Percentiles rank a stretch among this genome's conserved stretches.
Evolutionary conservation across 2,797 vertebrate species (phyloP).

Genomic region (Sebastes ruberrimus): DNA sequence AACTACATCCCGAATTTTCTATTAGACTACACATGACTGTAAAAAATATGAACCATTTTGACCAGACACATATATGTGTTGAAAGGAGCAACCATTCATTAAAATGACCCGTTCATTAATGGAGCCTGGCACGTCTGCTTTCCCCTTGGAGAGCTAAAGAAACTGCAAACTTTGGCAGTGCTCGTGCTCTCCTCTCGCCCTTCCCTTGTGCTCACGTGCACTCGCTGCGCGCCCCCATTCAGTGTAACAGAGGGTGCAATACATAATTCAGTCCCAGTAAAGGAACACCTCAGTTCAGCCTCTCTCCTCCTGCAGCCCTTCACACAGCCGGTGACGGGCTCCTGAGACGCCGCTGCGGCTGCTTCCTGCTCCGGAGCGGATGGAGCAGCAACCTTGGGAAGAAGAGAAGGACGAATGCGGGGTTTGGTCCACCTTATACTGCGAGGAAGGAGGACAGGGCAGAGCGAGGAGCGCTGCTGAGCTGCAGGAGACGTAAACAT

Average conservation of each 20-base stretch:
- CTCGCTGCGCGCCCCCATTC: slow-evolving; percentile 43
- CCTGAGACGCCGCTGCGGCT: slow-evolving; percentile 3
- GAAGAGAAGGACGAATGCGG: slow-evolving; percentile 24
- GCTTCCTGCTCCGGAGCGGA: slow-evolving; percentile 16
- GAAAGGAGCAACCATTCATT: neutral
- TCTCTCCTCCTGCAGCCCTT: neutral
- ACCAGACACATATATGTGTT: neutral
- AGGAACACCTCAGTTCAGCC: slow-evolving; percentile 24
- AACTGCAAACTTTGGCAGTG: slow-evolving; percentile 25
- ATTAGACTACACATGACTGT: rapidly evolving
- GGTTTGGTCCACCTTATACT: slow-evolving; percentile 22
- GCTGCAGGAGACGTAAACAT: slow-evolving; percentile 69
- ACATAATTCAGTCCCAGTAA: slow-evolving; percentile 52
- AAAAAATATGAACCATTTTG: neutral
- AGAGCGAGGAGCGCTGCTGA: slow-evolving; percentile 5
- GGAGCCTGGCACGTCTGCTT: neutral
- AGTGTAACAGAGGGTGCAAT: slow-evolving; percentile 37
- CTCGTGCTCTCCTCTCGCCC: neutral
- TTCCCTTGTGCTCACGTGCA: slow-evolving; percentile 27
- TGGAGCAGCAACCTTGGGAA: slow-evolving; percentile 24
- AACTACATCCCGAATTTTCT: neutral
- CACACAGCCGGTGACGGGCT: neutral
- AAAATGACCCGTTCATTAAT: neutral
- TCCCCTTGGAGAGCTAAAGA: neutral
- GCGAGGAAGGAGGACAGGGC: slow-evolving; percentile 34